Evolutionary conservation across 2,888 invertebrate species (phyloP).

Genomic region (Scelioninae gen. 1): DNA sequence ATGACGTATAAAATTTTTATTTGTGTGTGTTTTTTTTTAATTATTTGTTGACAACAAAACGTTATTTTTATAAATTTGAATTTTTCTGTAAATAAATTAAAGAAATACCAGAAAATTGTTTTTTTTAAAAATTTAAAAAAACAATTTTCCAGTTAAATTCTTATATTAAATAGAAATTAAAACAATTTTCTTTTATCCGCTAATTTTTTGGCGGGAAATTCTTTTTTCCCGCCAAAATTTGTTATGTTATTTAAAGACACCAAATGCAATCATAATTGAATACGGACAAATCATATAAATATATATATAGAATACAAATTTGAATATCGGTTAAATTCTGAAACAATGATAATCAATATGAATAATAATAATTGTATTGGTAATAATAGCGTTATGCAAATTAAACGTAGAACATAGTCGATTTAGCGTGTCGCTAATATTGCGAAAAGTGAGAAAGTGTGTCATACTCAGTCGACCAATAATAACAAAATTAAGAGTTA

Average conservation of each 20-base stretch:
- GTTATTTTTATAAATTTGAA: neutral
- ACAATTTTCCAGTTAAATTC: too few species aligned
- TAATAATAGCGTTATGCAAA: constrained; percentile 64
- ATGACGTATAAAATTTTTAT: constrained; percentile 4
- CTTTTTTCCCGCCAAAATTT: too few species aligned
- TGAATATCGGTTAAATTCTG: constrained; percentile 25
- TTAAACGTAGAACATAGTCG: constrained; percentile 51
- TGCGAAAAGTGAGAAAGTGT: constrained; percentile 67
- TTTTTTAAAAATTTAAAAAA: too few species aligned
- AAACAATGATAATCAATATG: constrained; percentile 49
- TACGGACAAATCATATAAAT: neutral
- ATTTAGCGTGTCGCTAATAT: constrained; percentile 58
- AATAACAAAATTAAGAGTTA: constrained; percentile 57
- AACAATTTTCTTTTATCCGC: too few species aligned
- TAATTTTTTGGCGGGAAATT: too few species aligned
- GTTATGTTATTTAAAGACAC: neutral
- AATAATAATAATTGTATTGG: constrained; percentile 55
- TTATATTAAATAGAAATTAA: too few species aligned
- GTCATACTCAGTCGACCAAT: constrained; percentile 62
- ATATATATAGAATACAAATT: constrained; percentile 12
- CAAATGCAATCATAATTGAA: neutral
- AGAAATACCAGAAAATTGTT: neutral
- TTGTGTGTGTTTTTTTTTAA: neutral
- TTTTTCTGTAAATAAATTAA: neutral
- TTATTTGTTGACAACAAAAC: neutral